These are phyloP conservation scores for Gnathonemus longibarbis DNA, from an alignment of 2,113 vertebrate species.

Conservation along the genomic window DNA sequence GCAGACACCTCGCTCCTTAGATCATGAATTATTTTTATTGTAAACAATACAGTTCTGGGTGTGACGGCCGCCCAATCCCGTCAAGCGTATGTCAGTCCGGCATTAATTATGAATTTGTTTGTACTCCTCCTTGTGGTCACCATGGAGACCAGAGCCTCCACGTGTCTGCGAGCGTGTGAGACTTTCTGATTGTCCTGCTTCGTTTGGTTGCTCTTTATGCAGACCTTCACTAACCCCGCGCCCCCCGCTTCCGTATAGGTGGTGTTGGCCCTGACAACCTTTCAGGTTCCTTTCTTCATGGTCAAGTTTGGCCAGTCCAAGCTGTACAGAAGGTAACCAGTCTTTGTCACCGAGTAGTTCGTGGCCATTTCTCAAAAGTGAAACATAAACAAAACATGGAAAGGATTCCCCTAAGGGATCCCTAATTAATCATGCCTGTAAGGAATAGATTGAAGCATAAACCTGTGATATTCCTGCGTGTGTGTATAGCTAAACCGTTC, in stretches of 20 bases:
- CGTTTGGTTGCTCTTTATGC: neutral
- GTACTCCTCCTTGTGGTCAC: neutral
- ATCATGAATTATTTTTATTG: neutral
- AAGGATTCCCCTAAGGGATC: neutral
- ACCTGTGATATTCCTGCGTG: neutral
- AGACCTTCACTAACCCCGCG: neutral
- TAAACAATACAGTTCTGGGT: neutral
- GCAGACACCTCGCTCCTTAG: neutral
- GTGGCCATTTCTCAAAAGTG: neutral
- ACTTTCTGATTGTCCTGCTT: neutral
- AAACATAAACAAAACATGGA: neutral
- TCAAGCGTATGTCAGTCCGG: neutral
- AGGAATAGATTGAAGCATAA: neutral
- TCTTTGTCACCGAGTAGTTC: neutral
- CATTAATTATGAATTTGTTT: neutral
- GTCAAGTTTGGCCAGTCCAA: conserved; percentile 78
- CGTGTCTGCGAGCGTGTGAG: neutral
- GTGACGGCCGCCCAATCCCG: neutral
- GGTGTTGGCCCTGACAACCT: conserved; percentile 80
- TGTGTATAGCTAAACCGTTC: neutral
- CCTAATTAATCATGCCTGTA: neutral
- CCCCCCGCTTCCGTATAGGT: conserved; percentile 55
- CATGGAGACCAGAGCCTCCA: neutral
- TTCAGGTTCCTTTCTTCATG: conserved; percentile 79
- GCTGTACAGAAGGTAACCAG: conserved; percentile 80